Percentiles rank a stretch among this genome's conserved stretches.
phyloP scores from a whole-genome alignment of 2,113 vertebrate genomes.

The Catagonus wagneri region DNA sequence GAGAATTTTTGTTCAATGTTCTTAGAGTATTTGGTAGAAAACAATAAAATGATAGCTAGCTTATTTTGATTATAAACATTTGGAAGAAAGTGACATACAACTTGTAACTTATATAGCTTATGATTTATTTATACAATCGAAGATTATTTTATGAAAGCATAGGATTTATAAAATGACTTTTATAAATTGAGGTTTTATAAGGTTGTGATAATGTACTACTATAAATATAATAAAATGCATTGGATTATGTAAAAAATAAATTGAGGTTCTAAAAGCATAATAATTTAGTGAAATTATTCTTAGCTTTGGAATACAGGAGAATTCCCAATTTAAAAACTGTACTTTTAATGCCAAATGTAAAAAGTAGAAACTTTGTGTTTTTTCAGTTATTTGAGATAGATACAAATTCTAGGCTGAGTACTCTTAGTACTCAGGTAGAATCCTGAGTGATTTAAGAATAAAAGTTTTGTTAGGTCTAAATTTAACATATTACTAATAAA shows the following conservation, averaged over 20 bases:
- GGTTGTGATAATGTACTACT: too few relatives aligned
- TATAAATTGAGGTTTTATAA: constrained; percentile 19
- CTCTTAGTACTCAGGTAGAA: neutral
- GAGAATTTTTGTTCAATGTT: neutral
- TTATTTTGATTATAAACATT: constrained; percentile 56
- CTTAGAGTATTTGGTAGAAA: constrained; percentile 24
- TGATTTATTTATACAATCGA: constrained; percentile 36
- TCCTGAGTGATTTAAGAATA: constrained; percentile 49
- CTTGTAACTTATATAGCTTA: neutral
- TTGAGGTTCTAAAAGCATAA: constrained; percentile 25
- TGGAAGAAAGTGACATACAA: constrained; percentile 13
- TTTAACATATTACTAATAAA: constrained; percentile 7
- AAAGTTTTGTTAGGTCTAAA: neutral
- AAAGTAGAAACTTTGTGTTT: constrained; percentile 34
- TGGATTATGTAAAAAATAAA: too few relatives aligned
- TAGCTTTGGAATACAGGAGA: constrained; percentile 40
- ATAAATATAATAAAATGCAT: too few relatives aligned
- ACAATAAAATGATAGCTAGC: neutral
- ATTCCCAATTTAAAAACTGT: constrained; percentile 7
- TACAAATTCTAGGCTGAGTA: neutral
- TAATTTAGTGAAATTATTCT: constrained; percentile 43
- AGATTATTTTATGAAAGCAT: neutral
- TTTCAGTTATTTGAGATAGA: constrained; percentile 11
- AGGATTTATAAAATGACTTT: constrained; percentile 54
- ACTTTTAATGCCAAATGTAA: constrained; percentile 52